Evolutionary conservation across 1,140 invertebrate species (phyloP), one percentile per base, ranked within the genome.

Genomic region (Papilio xuthus): DNA sequence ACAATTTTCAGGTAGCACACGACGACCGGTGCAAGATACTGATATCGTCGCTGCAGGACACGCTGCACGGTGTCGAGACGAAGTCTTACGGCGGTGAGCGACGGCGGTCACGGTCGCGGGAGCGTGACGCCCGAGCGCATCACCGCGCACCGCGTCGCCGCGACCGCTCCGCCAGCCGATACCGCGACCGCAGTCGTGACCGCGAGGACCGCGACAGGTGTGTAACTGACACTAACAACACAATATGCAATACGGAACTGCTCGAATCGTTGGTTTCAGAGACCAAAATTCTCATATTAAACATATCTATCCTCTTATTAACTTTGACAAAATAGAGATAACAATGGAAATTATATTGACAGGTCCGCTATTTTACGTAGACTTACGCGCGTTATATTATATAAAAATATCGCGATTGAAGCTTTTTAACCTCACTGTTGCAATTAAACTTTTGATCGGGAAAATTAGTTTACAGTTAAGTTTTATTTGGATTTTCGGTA

Each of bases 11-110:
- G 94, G 98, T 99, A 78, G 98, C 99, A 0, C 97, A 98, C 88
- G 99, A 99, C 94, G 99, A 99, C 90, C 95, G 99, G 56, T 99
- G 99, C 94, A 99, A 99, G 94, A 99, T 99, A 83, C 94, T 99
- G 13, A 99, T 99, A 76, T 99, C 97, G 86, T 99, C 98, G 0
- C 95, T 99, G 1, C 97, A 99, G 94, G 99, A 99, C 90, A 99
- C 99, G 23, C 94, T 99, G 41, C 97, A 99, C 92, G 99, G 98
- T 23, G 98, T 99, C n/a, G 98, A 99, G 94, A 97, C 97, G 2
- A 99, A 99, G 92, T 98, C 98, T 80, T 99, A 99, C 91, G 97
- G 97, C 76, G 87, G 89, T 67, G 92, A 92, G 96, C 83, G 95
- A 84, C 91, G 95, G 41, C 95, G 97, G 26, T 98, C 97, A 0